These are phyloP conservation scores for Oryzias woworae DNA, from an alignment of 2,113 vertebrate genomes.

Conservation along the genomic window DNA sequence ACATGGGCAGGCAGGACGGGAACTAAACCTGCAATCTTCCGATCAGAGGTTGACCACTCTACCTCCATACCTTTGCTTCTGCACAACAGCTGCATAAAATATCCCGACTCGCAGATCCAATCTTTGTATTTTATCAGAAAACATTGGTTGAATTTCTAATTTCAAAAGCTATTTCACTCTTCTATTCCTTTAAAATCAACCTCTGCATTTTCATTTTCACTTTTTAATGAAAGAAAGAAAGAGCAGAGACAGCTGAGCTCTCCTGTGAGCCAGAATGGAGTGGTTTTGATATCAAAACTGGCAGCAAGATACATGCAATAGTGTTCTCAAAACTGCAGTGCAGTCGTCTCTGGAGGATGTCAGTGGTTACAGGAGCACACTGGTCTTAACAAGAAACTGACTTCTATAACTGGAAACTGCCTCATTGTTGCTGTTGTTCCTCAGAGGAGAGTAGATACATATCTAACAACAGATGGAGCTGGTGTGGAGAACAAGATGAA, in stretches of 20 bases:
- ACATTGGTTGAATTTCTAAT: neutral
- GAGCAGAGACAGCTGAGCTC: neutral
- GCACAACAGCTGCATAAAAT: too few species aligned
- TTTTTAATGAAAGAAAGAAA: neutral
- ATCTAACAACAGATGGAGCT: slow-evolving; percentile 26
- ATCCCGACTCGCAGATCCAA: neutral
- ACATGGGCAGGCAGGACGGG: too few species aligned
- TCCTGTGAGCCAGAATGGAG: neutral
- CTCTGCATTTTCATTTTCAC: neutral
- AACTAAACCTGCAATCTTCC: too few species aligned
- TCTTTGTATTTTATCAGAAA: neutral
- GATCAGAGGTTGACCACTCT: too few species aligned
- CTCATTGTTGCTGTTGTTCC: slow-evolving; percentile 18
- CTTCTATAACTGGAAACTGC: slow-evolving; percentile 36
- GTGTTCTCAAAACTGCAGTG: neutral
- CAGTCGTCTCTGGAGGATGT: slow-evolving; percentile 16
- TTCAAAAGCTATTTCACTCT: neutral
- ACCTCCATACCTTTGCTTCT: too few species aligned
- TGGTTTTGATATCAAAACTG: slow-evolving; percentile 7
- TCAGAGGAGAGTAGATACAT: slow-evolving; percentile 19
- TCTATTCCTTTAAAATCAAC: neutral
- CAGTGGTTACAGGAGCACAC: slow-evolving; percentile 14
- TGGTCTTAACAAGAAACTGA: slow-evolving; percentile 24
- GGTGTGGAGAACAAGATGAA: slow-evolving; percentile 38
- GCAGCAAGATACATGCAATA: slow-evolving; percentile 1